Base-by-base conservation (phyloP, 2,888 invertebrate species). In the Leptinotarsa rubiginosa region DNA sequence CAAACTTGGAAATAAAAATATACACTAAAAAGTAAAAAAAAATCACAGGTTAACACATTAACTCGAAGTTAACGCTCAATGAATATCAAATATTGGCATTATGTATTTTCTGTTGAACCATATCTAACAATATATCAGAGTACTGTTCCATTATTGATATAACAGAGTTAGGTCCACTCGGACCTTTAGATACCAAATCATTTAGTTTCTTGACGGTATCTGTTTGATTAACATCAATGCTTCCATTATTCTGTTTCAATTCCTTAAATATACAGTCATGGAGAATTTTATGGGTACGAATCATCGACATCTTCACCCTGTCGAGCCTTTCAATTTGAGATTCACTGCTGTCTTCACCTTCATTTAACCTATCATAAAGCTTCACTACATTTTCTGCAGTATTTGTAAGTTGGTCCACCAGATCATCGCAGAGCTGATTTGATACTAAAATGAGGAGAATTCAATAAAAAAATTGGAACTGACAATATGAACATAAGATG, bases 301-400 rank as follows among this genome's bases (percentile, higher is more conserved):
- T 81, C 72, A 92, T 91, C 0, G 92, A 91, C 52, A 90, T 89
- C 84, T 89, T 89, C 50, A 90, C 84, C 88, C 89, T 88, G 74
- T 89, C 89, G 47, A 88, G 87, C 77, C 88, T 80, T 47, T 81
- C 83, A 16, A 83, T 76, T 65, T 81, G 83, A 54, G 81, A 75
- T 72, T 84, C 83, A 18, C 78, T 76, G n/a, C 83, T 81, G 47
- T 80, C 81, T 18, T 81, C 83, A 25, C 74, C 77, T 65, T 83
- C 83, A 68, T 79, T 83, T 18, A 94, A 86, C 72, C 92, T 90
- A 75, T 92, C 90, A 87, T 93, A 93, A 67, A 94, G 88, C 85
- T 93, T 92, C 3, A 93, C 92, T 59, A 94, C 93, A 82, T 93
- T 93, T 80, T 92, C 91, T 3, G 94, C 93, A 0, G 93, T 92